These are phyloP conservation scores for Amblyopsis rosae DNA, from an alignment of 2,113 vertebrate species.

Conservation along the genomic window DNA sequence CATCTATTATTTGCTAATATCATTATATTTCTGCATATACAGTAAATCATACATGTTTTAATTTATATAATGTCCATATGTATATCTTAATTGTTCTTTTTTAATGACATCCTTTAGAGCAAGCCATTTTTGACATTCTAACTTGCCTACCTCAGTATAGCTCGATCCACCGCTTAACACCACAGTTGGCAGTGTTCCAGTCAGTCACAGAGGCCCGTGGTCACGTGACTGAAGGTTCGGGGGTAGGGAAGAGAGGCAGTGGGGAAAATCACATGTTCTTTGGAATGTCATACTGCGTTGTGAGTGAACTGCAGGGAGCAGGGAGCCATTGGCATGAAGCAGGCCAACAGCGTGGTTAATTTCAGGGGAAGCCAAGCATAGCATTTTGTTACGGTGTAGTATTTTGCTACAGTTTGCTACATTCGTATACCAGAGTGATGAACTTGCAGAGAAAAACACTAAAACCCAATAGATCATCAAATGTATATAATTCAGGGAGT, in stretches of 20 bases:
- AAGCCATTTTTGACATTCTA: background rate
- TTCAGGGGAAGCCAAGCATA: slow-evolving; percentile 1
- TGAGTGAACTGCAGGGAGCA: slow-evolving; percentile 42
- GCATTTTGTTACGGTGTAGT: background rate
- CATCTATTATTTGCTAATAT: too few relatives aligned
- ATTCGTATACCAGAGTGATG: too few relatives aligned
- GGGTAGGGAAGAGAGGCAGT: slow-evolving; percentile 19
- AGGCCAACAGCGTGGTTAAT: slow-evolving; percentile 21
- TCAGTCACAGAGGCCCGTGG: slow-evolving; percentile 16
- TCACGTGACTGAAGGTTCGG: slow-evolving; percentile 41
- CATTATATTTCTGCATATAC: too few relatives aligned
- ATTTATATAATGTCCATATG: too few relatives aligned
- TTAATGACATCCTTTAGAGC: background rate
- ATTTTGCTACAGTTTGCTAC: background rate
- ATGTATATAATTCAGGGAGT: background rate
- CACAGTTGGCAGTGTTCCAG: slow-evolving; percentile 22
- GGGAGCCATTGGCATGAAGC: slow-evolving; percentile 38
- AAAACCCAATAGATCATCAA: background rate
- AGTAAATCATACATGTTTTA: too few relatives aligned
- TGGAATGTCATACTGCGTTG: slow-evolving; percentile 57
- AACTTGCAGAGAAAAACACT: too few relatives aligned
- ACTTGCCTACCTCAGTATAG: background rate
- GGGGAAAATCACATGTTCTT: slow-evolving; percentile 55
- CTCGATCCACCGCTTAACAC: background rate
- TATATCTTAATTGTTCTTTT: too few relatives aligned